Percentiles rank a stretch among this genome's conserved stretches.
These are phyloP conservation scores for Bombus soroeensis DNA, from an alignment of 1,140 invertebrate species.

Conservation along the genomic window DNA sequence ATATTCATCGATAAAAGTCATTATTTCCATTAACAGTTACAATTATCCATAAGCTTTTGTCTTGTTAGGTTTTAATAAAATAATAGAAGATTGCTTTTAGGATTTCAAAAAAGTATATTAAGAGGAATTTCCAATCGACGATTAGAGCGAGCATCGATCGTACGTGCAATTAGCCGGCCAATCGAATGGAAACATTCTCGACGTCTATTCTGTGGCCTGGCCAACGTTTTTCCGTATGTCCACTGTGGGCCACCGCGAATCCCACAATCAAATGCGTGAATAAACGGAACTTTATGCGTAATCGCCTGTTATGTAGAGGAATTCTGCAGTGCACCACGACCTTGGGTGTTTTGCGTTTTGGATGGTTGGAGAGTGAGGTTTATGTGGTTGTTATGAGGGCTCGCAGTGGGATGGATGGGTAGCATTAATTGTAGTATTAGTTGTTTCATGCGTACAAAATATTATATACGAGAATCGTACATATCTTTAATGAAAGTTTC, in stretches of 20 bases:
- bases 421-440: too few relatives aligned
- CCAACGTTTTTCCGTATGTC: conserved; percentile 32
- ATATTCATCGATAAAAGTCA: too few relatives aligned
- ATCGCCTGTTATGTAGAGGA: not conserved
- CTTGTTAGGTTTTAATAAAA: too few relatives aligned
- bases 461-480: too few relatives aligned
- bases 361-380: not conserved
- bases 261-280: conserved; percentile 9
- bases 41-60: too few relatives aligned
- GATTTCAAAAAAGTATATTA: too few relatives aligned
- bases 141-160: conserved; percentile 48
- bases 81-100: too few relatives aligned
- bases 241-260: not conserved
- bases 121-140: too few relatives aligned
- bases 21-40: too few relatives aligned
- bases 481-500: not conserved
- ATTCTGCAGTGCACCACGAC: not conserved
- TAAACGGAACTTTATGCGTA: conserved; percentile 12
- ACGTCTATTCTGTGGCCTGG: conserved; percentile 34
- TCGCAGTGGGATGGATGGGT: not conserved
- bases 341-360: not conserved
- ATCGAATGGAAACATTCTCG: conserved; percentile 61
- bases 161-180: conserved; percentile 55
- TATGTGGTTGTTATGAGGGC: not conserved
- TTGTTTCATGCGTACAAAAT: too few relatives aligned